Conservation (phyloP, 1,140 invertebrate genomes). For the Magallana angulata region DNA sequence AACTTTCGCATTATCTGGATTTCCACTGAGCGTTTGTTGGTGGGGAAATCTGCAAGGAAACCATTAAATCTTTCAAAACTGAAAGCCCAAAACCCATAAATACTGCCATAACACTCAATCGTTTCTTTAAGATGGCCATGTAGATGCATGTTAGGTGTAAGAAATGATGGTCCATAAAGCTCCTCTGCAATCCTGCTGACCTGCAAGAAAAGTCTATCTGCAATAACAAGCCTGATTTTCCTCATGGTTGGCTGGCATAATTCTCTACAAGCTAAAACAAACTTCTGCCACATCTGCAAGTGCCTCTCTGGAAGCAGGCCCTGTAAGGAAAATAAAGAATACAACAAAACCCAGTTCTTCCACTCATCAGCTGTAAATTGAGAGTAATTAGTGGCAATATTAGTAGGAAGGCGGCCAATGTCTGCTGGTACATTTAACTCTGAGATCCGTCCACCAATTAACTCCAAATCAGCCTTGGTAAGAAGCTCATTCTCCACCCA, state of each 20-base stretch:
- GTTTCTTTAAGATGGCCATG: slow-evolving; percentile 56
- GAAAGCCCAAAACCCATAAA: slow-evolving; percentile 61
- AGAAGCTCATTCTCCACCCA: slow-evolving; percentile 32
- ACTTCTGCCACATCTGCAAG: slow-evolving; percentile 52
- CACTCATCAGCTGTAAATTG: slow-evolving; percentile 35
- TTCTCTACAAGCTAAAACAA: slow-evolving; percentile 54
- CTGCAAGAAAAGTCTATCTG: slow-evolving; percentile 45
- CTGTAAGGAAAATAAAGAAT: slow-evolving; percentile 47
- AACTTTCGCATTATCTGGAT: slow-evolving; percentile 54
- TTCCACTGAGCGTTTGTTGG: slow-evolving; percentile 55
- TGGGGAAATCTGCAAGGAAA: slow-evolving; percentile 50
- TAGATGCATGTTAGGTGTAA: slow-evolving; percentile 62
- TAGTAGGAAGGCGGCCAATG: slow-evolving; percentile 6
- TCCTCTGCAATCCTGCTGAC: slow-evolving; percentile 54
- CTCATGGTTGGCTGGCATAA: slow-evolving; percentile 40
- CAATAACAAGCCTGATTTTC: slow-evolving; percentile 15
- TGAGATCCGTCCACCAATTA: neutral
- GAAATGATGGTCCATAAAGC: slow-evolving; percentile 39
- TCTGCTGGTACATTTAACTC: slow-evolving; percentile 20
- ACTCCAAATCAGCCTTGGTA: neutral
- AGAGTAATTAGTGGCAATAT: slow-evolving; percentile 36
- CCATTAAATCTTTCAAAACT: slow-evolving; percentile 60
- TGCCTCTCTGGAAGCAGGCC: slow-evolving; percentile 52
- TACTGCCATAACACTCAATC: slow-evolving; percentile 56
- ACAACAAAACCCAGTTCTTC: slow-evolving; percentile 41